These are phyloP conservation scores for Corvus moneduloides DNA, from an alignment of 2,113 vertebrate species.

Conservation along the genomic window DNA sequence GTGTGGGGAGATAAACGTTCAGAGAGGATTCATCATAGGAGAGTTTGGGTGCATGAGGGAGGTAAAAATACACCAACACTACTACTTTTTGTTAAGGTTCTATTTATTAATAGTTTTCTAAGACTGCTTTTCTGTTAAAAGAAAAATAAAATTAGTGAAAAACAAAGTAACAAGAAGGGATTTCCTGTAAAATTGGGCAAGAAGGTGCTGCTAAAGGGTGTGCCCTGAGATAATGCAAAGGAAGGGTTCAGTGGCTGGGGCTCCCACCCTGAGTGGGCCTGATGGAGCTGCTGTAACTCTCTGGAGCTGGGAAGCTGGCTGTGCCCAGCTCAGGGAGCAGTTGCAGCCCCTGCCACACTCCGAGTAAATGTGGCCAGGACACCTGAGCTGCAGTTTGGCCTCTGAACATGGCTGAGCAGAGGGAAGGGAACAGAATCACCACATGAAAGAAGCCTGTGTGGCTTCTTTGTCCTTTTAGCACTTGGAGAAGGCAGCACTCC, in stretches of 20 bases:
- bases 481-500: not conserved
- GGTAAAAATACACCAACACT: not conserved
- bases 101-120: not conserved
- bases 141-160: not conserved
- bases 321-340: not conserved
- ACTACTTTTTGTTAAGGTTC: not conserved
- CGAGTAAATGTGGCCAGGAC: not conserved
- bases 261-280: not conserved
- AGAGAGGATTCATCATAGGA: not conserved
- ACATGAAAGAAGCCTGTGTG: fast-evolving
- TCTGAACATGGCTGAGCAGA: not conserved
- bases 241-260: not conserved
- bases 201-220: not conserved
- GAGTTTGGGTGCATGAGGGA: not conserved
- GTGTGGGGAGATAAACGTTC: not conserved
- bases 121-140: not conserved
- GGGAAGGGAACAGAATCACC: not conserved
- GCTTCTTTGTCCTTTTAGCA: not conserved
- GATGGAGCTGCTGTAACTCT: not conserved
- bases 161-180: not conserved
- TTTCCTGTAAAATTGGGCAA: constrained; percentile 19
- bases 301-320: not conserved
- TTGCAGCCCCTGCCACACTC: not conserved
- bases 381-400: not conserved
- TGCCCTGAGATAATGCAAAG: not conserved